phyloP scores from a whole-genome alignment of 2,113 vertebrate species.

The Callipepla squamata region DNA sequence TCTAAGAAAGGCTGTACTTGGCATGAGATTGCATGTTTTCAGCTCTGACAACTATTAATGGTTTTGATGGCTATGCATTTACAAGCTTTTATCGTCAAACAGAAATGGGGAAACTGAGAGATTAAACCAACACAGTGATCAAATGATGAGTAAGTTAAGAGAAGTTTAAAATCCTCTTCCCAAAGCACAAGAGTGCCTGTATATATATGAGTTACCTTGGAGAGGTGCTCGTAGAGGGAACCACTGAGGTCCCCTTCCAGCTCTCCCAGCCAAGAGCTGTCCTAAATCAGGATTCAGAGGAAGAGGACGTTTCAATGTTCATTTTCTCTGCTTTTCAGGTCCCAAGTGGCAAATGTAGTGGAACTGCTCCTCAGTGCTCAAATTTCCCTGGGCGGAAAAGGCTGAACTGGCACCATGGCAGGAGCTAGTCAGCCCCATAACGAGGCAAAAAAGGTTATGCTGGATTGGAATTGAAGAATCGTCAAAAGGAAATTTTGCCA shows the following conservation, averaged over 20 bases:
- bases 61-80: neutral
- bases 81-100: neutral
- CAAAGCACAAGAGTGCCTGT: neutral
- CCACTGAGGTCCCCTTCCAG: neutral
- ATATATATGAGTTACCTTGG: neutral
- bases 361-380: neutral
- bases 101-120: neutral
- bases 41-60: neutral
- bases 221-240: neutral
- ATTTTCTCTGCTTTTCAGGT: neutral
- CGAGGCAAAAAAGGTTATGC: neutral
- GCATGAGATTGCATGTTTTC: neutral
- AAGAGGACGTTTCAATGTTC: neutral
- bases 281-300: neutral
- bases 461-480: neutral
- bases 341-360: neutral
- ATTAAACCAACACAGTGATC: neutral
- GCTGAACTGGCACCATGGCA: neutral
- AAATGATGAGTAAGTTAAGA: constrained; percentile 11
- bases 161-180: neutral
- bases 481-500: neutral
- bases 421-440: neutral
- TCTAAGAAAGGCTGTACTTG: neutral
- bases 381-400: neutral
- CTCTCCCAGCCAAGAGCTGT: neutral